phyloP scores from a whole-genome alignment of 2,888 invertebrate species.

The Odontocolon sp. region DNA sequence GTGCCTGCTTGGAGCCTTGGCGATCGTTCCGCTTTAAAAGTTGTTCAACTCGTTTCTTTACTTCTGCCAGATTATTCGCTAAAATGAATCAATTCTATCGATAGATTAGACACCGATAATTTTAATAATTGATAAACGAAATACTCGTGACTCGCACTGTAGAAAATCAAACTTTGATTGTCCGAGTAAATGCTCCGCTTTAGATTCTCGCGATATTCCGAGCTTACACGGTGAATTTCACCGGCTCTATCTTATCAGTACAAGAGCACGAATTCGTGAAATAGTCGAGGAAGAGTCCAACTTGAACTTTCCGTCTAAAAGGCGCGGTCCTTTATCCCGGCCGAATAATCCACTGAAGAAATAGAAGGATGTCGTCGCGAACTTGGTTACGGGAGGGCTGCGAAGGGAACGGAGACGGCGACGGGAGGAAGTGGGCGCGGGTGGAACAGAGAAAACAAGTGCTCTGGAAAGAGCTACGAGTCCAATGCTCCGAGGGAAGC shows the following conservation, averaged over 20 bases:
- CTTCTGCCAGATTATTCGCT: neutral
- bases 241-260: neutral
- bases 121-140: no score
- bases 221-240: no score
- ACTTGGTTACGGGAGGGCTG: conserved; percentile 21
- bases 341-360: conserved; percentile 8
- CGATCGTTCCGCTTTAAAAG: conserved; percentile 35
- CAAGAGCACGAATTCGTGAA: neutral
- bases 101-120: no score
- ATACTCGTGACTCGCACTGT: no score
- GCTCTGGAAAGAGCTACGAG: conserved; percentile 43
- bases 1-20: neutral
- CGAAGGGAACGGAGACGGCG: conserved; percentile 53
- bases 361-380: neutral
- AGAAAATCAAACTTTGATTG: no score
- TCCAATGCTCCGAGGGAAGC: conserved; percentile 54
- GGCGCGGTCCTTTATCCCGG: no score
- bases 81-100: no score
- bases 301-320: neutral
- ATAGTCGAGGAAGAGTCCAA: neutral
- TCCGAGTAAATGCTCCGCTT: no score
- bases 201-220: no score
- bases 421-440: conserved; percentile 37
- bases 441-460: conserved; percentile 28
- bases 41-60: neutral